Base-by-base conservation (phyloP, 2,113 vertebrate species). In the Megaceryle maxima region DNA sequence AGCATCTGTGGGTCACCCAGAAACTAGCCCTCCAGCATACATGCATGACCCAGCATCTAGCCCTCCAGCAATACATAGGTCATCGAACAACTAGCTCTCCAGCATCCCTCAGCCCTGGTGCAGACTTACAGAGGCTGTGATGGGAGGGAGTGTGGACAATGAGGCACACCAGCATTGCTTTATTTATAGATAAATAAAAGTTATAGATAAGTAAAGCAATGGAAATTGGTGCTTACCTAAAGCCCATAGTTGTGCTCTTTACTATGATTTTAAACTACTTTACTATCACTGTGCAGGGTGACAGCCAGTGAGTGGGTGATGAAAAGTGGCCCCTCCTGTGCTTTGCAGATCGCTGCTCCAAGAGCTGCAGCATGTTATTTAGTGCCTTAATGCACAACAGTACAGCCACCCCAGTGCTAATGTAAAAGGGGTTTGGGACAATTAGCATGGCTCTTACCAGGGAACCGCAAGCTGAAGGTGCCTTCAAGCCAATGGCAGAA, bases 401-500 rank as follows among this genome's bases (percentile, higher is more conserved):
- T 1, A 7, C 0, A 6, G 35, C 11, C 57, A 68, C 4, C 8
- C 26, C 87, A 50, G 48, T 0, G 2, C 43, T 31, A 2, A 29
- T 13, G 6, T 4, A 25, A 35, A 72, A 44, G 43, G 29, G 24
- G 6, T 43, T 37, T 37, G 63, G 33, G 33, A 17, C 2, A 6
- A 31, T 21, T 37, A 44, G 24, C 6, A 8, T 4, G 18, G 12
- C 10, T 63, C 7, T 83, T 60, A 33, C 20, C 0, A 0, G 22
- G n/a, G 18, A 79, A 6, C 28, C 3, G 5, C 37, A 25, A 63
- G 63, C 19, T 50, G 17, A 39, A 83, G 62, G 26, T 29, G 24
- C 87, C 66, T 73, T 79, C 50, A 74, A 74, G 37, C 60, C 60
- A 63, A 17, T 0, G 1, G 53, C 53, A 39, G 56, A 44, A 83